Evolutionary conservation across 2,888 invertebrate genomes (phyloP), one percentile per base, ranked within the genome.

Genomic region (Tetragnatha montana): DNA sequence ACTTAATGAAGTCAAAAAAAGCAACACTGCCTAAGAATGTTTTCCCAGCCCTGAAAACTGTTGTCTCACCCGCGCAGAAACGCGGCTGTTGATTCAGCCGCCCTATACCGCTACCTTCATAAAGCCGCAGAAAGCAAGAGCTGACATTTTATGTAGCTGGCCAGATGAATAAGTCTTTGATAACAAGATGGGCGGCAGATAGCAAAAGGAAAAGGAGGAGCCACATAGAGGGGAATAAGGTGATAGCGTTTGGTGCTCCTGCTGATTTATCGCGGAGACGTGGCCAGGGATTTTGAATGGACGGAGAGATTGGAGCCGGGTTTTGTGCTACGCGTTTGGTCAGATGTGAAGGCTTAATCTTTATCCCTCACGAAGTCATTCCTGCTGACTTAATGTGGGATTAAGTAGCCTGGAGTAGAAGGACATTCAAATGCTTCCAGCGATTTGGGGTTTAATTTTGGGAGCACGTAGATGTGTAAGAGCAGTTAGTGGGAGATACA

Each of bases 91-190:
- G 74, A 47, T 49, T 75, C 75, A 83, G 83, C 83, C 75, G 83
- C 21, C 49, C 69, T 70, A 68, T 68, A 49, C 35, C 70, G 19
- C 81, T 69, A 21, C 17, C 47, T 17, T 19, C 49, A 78, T 85
- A 83, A 35, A n/a, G 60, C 8, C 73, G 71, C 71, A 75, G 50
- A 78, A 78, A 50, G 49, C 47, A 19, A 68, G 60, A 73, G 60
- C 21, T 17, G 80, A 68, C 87, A 68, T 87, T 87, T 81, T 74
- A 81, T 75, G 73, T 60, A 19, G 8, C 80, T 10, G 70, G 73
- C 35, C 79, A 73, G 14, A 79, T 74, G 74, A 87, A 81, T 81
- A 80, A 80, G 81, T 81, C 87, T 86, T 78, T 87, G 74, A 87
- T 87, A 87, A 87, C 87, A 68, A 81, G 87, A 76, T 84, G 68